Evolutionary conservation across 2,888 invertebrate species (phyloP).

Genomic region (Lasioglossum vierecki): DNA sequence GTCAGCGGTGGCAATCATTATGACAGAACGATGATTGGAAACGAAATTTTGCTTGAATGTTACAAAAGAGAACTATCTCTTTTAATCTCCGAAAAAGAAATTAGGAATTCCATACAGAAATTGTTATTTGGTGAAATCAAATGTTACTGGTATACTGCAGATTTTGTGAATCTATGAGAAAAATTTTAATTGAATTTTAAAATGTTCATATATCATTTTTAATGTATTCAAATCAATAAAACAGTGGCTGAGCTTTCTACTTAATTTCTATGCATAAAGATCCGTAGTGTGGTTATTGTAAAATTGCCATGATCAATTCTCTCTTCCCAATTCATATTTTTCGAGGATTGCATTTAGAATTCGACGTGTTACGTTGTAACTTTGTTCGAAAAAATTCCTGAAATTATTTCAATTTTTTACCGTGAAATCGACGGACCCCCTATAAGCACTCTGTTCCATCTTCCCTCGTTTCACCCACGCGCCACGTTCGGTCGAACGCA

Average conservation of each 20-base stretch:
- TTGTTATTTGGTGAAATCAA: background rate
- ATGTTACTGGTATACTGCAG: too few species aligned
- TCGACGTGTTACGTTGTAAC: background rate
- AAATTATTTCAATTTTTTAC: background rate
- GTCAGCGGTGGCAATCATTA: background rate
- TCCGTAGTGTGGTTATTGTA: too few species aligned
- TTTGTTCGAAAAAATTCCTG: background rate
- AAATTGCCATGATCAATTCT: background rate
- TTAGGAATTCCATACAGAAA: background rate
- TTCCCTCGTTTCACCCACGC: background rate
- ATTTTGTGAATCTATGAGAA: background rate
- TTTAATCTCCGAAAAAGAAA: background rate
- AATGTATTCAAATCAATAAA: too few species aligned
- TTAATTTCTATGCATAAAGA: background rate
- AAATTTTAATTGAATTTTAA: background rate
- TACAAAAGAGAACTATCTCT: too few species aligned
- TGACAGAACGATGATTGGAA: background rate
- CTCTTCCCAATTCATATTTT: too few species aligned
- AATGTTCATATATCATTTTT: background rate
- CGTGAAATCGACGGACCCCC: background rate
- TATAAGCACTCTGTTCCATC: background rate
- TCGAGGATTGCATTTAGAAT: too few species aligned
- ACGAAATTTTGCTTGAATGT: background rate
- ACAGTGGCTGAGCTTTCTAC: too few species aligned
- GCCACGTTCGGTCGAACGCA: background rate